Conservation (phyloP, 2,888 invertebrate species). For the Andrena minutula region DNA sequence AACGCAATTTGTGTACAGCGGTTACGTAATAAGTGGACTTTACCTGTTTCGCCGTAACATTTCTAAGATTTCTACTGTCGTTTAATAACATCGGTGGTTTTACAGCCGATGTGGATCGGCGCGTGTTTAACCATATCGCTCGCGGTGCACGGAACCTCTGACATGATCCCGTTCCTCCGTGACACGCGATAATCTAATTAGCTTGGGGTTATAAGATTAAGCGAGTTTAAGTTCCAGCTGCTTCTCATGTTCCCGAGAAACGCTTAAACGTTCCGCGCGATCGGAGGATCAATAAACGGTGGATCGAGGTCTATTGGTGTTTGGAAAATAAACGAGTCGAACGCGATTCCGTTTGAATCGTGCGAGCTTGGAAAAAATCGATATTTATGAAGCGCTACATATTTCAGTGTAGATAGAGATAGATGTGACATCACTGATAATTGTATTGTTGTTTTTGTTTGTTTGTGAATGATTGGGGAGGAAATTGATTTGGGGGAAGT, state of each 20-base stretch:
- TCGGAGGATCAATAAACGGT: background rate
- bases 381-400: conserved; percentile 27
- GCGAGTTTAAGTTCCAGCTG: background rate
- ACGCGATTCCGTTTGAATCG: conserved; percentile 31
- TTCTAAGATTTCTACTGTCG: conserved; percentile 33
- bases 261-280: conserved; percentile 7
- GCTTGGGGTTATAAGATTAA: conserved; percentile 43
- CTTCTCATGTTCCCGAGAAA: background rate
- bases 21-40: conserved; percentile 21
- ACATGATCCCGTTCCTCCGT: conserved; percentile 17
- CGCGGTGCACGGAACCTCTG: background rate
- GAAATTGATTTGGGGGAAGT: no score
- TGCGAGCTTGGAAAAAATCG: conserved; percentile 43
- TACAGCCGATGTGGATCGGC: conserved; percentile 2
- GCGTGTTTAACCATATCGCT: conserved; percentile 24
- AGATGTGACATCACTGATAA: background rate
- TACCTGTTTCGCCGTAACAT: conserved; percentile 72
- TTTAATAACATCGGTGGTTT: conserved; percentile 33
- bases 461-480: no score
- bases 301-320: background rate
- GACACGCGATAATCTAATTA: conserved; percentile 53
- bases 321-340: background rate
- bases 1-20: background rate
- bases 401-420: conserved; percentile 35
- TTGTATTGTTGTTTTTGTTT: no score